These are phyloP conservation scores for Eudemis profundana DNA, from an alignment of 2,888 invertebrate genomes.

Conservation along the genomic window DNA sequence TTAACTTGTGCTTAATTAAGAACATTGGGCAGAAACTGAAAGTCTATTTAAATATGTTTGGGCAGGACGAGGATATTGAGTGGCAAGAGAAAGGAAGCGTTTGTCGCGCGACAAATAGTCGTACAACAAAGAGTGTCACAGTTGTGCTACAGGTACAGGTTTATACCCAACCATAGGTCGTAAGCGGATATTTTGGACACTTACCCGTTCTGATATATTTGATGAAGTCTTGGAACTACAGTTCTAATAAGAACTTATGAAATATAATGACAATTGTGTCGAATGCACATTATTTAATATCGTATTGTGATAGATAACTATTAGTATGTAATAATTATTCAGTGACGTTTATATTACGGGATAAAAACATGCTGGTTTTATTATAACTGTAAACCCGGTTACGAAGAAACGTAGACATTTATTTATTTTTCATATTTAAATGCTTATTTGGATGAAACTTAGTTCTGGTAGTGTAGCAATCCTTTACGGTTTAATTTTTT, in stretches of 20 bases:
- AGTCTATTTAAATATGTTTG: too few relatives aligned
- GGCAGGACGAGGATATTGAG: too few relatives aligned
- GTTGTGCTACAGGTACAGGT: too few relatives aligned
- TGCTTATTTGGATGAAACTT: background rate
- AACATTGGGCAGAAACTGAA: too few relatives aligned
- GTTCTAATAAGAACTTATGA: background rate
- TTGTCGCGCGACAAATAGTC: too few relatives aligned
- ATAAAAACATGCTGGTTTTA: constrained; percentile 7
- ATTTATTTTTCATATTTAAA: background rate
- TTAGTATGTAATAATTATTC: constrained; percentile 26
- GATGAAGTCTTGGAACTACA: background rate
- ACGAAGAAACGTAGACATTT: background rate
- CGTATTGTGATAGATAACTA: constrained; percentile 40
- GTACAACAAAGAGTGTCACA: too few relatives aligned
- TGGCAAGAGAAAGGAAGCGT: too few relatives aligned
- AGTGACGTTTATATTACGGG: constrained; percentile 6
- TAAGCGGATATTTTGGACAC: too few relatives aligned
- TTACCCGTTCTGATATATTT: too few relatives aligned
- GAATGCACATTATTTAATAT: constrained; percentile 19
- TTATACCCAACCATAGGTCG: too few relatives aligned
- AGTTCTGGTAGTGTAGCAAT: background rate
- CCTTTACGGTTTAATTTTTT: too few relatives aligned
- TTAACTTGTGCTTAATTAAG: too few relatives aligned
- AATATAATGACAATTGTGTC: constrained; percentile 13
- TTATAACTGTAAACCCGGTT: background rate